Evolutionary conservation across 2,888 invertebrate genomes (phyloP).

Genomic region (Diadegma fenestrale): DNA sequence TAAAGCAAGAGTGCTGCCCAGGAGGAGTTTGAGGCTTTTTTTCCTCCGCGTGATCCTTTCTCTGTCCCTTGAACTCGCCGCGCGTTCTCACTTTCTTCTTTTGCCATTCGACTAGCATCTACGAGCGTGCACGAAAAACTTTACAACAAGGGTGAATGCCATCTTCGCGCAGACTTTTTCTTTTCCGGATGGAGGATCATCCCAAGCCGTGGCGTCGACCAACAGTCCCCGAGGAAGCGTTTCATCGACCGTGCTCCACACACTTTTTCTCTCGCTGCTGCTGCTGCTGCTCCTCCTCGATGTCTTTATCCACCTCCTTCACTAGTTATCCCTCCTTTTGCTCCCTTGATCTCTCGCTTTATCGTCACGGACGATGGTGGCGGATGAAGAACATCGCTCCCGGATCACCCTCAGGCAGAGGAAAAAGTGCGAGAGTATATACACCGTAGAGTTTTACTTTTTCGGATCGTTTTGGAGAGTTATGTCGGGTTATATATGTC

Average conservation of each 20-base stretch:
- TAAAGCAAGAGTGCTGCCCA: conserved; percentile 5
- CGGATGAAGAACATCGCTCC: conserved; percentile 69
- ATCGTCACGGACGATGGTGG: conserved; percentile 67
- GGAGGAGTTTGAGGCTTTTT: conserved; percentile 49
- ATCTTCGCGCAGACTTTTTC: conserved; percentile 72
- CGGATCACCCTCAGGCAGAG: conserved; percentile 59
- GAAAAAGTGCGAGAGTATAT: conserved; percentile 69
- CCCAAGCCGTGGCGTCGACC: conserved; percentile 60
- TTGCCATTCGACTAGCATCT: conserved; percentile 32
- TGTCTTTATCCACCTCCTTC: conserved; percentile 54
- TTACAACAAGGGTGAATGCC: conserved; percentile 77
- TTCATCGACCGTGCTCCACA: conserved; percentile 73
- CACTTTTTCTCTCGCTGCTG: conserved; percentile 68
- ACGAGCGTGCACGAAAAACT: conserved; percentile 73
- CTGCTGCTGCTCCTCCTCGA: conserved; percentile 62
- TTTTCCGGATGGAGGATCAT: conserved; percentile 66
- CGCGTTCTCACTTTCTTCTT: not conserved
- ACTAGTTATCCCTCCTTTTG: conserved; percentile 20
- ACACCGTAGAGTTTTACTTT: conserved; percentile 53
- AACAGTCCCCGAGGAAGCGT: conserved; percentile 71
- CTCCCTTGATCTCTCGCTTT: conserved; percentile 57
- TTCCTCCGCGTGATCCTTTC: conserved; percentile 70
- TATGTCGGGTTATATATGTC: conserved; percentile 34
- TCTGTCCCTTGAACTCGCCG: conserved; percentile 27
- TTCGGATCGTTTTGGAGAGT: conserved; percentile 56